Evolutionary conservation across 2,797 vertebrate genomes (phyloP).

Genomic region (Molothrus ater): DNA sequence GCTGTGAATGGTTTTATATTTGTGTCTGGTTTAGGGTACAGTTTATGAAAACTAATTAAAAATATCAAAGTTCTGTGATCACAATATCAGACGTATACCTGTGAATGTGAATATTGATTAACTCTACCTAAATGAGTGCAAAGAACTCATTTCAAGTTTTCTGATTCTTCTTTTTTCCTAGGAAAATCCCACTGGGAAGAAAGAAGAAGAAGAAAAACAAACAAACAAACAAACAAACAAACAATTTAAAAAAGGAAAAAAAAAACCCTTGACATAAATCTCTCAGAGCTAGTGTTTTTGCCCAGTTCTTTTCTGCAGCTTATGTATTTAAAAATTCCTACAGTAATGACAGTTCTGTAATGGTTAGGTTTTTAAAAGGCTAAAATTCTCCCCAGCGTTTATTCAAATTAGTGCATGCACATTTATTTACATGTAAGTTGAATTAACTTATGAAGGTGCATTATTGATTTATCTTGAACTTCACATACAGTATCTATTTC

Average conservation of each 20-base stretch:
- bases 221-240: no score
- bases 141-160: neutral
- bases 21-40: neutral
- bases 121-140: neutral
- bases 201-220: neutral
- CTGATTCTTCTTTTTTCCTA: neutral
- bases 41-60: neutral
- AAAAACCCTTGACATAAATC: neutral
- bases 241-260: rapidly evolving
- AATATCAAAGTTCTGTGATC: neutral
- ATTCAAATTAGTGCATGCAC: neutral
- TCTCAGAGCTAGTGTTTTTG: neutral
- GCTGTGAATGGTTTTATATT: neutral
- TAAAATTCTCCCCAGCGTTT: neutral
- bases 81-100: rapidly evolving
- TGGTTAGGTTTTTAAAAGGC: neutral
- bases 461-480: neutral
- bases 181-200: neutral
- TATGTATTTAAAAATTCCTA: neutral
- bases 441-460: neutral
- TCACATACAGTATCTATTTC: neutral
- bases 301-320: neutral
- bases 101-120: neutral
- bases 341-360: neutral
- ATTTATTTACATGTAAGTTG: neutral